These are phyloP conservation scores for Suncus etruscus DNA, from an alignment of 2,113 vertebrate species.

Conservation along the genomic window DNA sequence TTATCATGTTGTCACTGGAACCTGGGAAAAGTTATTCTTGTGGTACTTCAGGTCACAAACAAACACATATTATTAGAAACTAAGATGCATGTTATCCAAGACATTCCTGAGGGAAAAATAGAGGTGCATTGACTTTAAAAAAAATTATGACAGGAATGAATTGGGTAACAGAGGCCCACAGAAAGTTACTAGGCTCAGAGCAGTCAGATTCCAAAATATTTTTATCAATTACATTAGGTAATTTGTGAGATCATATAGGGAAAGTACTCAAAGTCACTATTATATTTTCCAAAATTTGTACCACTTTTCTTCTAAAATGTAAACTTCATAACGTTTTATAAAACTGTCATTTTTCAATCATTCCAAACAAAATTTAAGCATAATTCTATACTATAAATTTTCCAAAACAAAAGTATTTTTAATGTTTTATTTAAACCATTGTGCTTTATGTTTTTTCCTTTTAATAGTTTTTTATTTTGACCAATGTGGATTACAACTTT, in stretches of 20 bases:
- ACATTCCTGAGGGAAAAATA: slow-evolving; percentile 62
- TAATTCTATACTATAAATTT: not conserved
- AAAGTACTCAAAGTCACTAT: not conserved
- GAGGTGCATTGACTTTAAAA: slow-evolving; percentile 50
- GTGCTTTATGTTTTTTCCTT: too few species aligned
- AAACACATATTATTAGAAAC: slow-evolving; percentile 72
- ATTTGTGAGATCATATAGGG: not conserved
- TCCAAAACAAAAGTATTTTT: slow-evolving; percentile 1
- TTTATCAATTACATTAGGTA: not conserved
- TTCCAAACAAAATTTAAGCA: slow-evolving; percentile 85
- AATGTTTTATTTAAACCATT: not conserved
- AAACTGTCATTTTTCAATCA: slow-evolving; percentile 80
- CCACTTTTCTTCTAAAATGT: slow-evolving; percentile 29
- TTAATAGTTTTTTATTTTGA: too few species aligned
- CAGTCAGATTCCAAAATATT: slow-evolving; percentile 57
- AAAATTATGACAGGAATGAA: slow-evolving; percentile 64
- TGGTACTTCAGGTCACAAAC: slow-evolving; percentile 74
- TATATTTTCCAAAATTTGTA: not conserved
- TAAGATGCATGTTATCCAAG: slow-evolving; percentile 54
- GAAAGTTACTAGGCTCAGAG: slow-evolving; percentile 49
- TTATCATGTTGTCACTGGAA: slow-evolving; percentile 80
- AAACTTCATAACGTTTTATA: slow-evolving; percentile 67
- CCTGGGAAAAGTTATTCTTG: slow-evolving; percentile 73
- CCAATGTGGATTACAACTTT: too few species aligned
- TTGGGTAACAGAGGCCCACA: slow-evolving; percentile 42